phyloP scores from a whole-genome alignment of 2,113 vertebrate species.

The Marcusenius ussheri region DNA sequence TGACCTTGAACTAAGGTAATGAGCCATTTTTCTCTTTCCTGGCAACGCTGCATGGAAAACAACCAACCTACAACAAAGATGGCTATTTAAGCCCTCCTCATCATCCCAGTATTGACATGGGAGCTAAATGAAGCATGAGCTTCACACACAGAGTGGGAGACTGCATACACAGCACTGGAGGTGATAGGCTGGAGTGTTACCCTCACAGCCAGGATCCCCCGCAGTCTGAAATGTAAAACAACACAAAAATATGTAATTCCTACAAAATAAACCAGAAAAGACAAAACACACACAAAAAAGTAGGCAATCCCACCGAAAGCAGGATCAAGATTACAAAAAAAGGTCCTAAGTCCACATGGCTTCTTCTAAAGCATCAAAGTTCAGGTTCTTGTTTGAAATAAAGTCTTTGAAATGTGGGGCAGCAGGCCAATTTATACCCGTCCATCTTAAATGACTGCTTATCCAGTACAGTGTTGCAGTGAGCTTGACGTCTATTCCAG shows the following conservation, averaged over 20 bases:
- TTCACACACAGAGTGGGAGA: not conserved
- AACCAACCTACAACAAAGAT: not conserved
- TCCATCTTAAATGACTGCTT: not conserved
- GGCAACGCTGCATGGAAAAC: not conserved
- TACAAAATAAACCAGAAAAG: not conserved
- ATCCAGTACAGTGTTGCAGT: not conserved
- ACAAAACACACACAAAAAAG: not conserved
- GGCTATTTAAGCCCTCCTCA: not conserved
- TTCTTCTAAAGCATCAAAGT: not conserved
- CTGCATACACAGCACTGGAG: not conserved
- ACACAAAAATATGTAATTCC: not conserved
- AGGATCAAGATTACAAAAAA: not conserved
- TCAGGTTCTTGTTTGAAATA: not conserved
- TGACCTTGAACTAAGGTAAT: not conserved
- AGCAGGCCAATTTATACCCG: not conserved
- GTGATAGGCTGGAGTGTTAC: not conserved
- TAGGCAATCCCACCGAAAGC: not conserved
- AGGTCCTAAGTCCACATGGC: not conserved
- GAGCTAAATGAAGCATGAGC: not conserved
- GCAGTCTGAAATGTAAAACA: not conserved
- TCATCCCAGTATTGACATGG: not conserved
- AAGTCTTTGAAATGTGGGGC: not conserved
- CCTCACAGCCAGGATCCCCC: not conserved
- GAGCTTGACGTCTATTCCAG: not conserved
- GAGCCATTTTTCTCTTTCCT: not conserved